Base-by-base conservation (phyloP, 30 jellyfish, hydroid and myxozoan species). In the Aurelia coerulea region DNA sequence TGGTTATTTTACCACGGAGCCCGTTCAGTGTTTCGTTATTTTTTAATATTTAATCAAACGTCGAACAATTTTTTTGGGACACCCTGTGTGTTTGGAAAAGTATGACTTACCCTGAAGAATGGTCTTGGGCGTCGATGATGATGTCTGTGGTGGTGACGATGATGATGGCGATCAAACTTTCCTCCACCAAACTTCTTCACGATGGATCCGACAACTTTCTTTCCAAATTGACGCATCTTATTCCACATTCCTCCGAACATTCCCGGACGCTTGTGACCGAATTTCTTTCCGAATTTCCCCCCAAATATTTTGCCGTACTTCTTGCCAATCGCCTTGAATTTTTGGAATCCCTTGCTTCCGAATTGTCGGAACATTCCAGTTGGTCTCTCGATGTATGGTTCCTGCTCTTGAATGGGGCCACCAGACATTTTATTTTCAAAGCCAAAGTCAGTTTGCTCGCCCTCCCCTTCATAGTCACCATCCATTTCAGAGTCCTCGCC, bases 41-140 rank as follows among this genome's bases (percentile, higher is more conserved):
- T 23, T 23, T 23, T 23, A 23, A 23, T 23, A 23, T 23, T 23
- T 23, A 23, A 23, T 23, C 29, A 23, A 23, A 23, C 29, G 29
- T 23, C 29, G 29, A 23, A 23, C 29, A 23, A 23, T 23, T 23
- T 23, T 23, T 23, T 23, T 23, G 29, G 29, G 29, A 23, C 29
- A 23, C 29, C 29, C 29, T 23, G 29, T 23, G 29, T 23, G 29
- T 23, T 23, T 23, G 29, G 56, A 46, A 46, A 46, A 60, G 11
- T 17, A 60, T 60, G 11, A 60, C 70, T n/a, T 17, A 60, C 70
- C 70, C 70, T 60, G 35, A 60, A 17, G 11, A 60, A 18, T 49
- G 83, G 70, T 49, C 68, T 17, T 73, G 83, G 46, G 66, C 49
- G 81, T 32, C 59, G 15, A 35, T 23, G 80, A 35, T 70, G 81